Evolutionary conservation across 2,888 invertebrate species (phyloP).

Genomic region (Ptilodon capucinus): DNA sequence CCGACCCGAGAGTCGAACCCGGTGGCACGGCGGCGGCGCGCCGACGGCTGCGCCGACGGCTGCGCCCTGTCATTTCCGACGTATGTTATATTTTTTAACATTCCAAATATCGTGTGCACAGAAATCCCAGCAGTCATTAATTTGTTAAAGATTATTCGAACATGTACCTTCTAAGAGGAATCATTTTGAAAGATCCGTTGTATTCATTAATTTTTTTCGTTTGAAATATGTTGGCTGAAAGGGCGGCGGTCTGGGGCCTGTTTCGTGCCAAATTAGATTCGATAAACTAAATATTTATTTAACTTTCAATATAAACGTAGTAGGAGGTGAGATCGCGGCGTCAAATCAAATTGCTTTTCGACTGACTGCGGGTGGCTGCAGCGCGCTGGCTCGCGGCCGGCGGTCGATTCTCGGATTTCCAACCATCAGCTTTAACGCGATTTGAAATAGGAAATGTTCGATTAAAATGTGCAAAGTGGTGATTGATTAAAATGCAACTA

Average conservation of each 20-base stretch:
- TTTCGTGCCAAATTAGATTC: constrained; percentile 79
- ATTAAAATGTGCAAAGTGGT: not conserved
- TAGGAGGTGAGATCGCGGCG: constrained; percentile 76
- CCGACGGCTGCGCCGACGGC: constrained; percentile 40
- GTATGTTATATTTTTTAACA: constrained; percentile 48
- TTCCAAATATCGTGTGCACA: constrained; percentile 38
- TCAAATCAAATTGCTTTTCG: constrained; percentile 77
- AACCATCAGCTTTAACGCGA: constrained; percentile 44
- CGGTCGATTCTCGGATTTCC: constrained; percentile 58
- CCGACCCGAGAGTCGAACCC: constrained; percentile 52
- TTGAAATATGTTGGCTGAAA: constrained; percentile 33
- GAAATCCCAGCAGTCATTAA: constrained; percentile 29
- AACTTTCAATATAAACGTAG: constrained; percentile 81
- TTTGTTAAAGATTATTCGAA: constrained; percentile 4
- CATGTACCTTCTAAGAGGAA: not conserved
- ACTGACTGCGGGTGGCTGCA: constrained; percentile 71
- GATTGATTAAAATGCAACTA: not conserved
- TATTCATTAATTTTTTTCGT: constrained; percentile 19
- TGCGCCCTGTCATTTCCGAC: constrained; percentile 47
- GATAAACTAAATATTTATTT: constrained; percentile 80
- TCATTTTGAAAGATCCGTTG: constrained; percentile 5
- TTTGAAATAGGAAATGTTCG: constrained; percentile 32
- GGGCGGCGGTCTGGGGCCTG: constrained; percentile 56
- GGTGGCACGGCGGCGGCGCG: constrained; percentile 38
- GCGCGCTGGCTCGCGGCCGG: constrained; percentile 1